These are phyloP conservation scores for Pomatostomus ruficeps DNA, from an alignment of 2,113 vertebrate species.

Conservation along the genomic window DNA sequence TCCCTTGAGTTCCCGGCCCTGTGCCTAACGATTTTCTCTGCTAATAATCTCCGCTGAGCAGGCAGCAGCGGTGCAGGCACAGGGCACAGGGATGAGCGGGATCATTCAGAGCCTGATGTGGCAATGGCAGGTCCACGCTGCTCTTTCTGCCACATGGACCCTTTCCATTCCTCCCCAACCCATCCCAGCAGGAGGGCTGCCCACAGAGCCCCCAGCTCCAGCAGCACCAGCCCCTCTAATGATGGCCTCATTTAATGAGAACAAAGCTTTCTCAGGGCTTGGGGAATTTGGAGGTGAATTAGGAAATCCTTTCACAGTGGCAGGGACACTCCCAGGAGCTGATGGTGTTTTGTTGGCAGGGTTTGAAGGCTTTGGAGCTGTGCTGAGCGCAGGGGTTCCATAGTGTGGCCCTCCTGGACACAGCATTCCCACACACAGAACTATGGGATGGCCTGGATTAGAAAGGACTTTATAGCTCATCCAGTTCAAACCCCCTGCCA, in stretches of 20 bases:
- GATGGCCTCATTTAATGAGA: neutral
- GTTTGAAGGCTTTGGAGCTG: neutral
- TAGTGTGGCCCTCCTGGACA: fast-evolving
- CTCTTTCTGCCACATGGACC: neutral
- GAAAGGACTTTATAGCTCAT: neutral
- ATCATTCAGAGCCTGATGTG: neutral
- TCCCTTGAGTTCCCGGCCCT: neutral
- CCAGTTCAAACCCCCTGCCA: neutral
- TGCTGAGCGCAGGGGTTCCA: fast-evolving
- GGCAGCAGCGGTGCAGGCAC: neutral
- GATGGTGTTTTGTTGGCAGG: neutral
- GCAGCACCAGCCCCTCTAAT: neutral
- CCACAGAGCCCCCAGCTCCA: fast-evolving
- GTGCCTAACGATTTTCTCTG: neutral
- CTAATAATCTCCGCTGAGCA: neutral
- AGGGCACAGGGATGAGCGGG: neutral
- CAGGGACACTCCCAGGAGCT: neutral
- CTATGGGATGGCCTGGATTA: neutral
- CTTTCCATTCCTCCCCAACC: neutral
- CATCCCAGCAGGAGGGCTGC: neutral
- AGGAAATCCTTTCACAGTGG: neutral
- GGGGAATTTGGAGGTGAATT: neutral
- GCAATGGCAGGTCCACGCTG: neutral
- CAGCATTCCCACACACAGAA: neutral
- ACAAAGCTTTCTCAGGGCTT: neutral